A percentile compares a stretch with the other conserved stretches of the same genome.
phyloP scores from a whole-genome alignment of 1,140 invertebrate genomes.

The Lanistes nyassanus region DNA sequence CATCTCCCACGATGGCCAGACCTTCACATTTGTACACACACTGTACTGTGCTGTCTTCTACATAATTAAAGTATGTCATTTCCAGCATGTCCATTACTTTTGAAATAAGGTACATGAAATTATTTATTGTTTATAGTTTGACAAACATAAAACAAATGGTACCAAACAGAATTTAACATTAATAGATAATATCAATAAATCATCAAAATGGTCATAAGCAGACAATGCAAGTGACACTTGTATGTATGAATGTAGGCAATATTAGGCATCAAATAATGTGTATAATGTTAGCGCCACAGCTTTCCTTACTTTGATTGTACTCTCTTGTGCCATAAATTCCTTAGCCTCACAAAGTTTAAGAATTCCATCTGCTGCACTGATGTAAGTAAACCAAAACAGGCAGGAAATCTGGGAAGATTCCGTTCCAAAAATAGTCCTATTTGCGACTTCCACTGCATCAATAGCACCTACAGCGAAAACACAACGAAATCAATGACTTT shows the following conservation, averaged over 20 bases:
- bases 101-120: too few species aligned
- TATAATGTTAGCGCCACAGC: neutral
- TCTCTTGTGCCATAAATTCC: slow-evolving; percentile 65
- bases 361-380: slow-evolving; percentile 61
- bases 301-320: slow-evolving; percentile 61
- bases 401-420: slow-evolving; percentile 64
- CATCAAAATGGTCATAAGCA: neutral
- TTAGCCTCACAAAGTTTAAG: slow-evolving; percentile 57
- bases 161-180: too few species aligned
- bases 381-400: slow-evolving; percentile 65
- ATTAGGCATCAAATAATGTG: neutral
- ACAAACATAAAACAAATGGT: too few species aligned
- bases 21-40: too few species aligned
- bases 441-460: slow-evolving; percentile 49
- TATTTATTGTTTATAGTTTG: too few species aligned
- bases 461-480: slow-evolving; percentile 51
- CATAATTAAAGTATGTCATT: too few species aligned
- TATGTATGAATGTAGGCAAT: neutral
- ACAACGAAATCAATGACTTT: too few species aligned
- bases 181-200: too few species aligned
- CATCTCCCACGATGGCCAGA: too few species aligned
- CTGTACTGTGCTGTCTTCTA: too few species aligned
- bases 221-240: neutral
- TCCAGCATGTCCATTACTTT: too few species aligned
- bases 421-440: slow-evolving; percentile 57